Base-by-base conservation (phyloP, 2,113 vertebrate species). In the Apteryx owenii region DNA sequence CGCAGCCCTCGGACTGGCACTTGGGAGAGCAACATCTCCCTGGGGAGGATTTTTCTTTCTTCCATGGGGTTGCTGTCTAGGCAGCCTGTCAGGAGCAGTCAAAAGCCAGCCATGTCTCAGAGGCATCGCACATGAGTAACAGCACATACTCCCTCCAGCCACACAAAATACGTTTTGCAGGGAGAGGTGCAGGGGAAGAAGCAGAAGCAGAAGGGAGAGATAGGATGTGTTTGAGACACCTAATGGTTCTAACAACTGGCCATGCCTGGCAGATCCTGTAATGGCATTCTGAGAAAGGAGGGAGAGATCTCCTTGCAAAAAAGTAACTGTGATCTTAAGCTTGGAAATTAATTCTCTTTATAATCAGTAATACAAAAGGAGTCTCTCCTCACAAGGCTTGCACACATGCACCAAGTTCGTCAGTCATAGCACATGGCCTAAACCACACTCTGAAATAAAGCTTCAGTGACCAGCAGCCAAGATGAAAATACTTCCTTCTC, bases 11-110 rank as follows among this genome's bases (percentile, higher is more conserved):
- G 10, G n/a, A 14, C 48, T 5, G 17, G 7, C 60, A 12, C 2
- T 2, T 0, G 5, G 0, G 46, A 12, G 8, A 44, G 13, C 2
- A 62, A 28, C 1, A 0, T 36, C 48, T 40, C 86, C 62, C 36
- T 7, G 26, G 69, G 75, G 75, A 70, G 84, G 31, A 17, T 60
- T 5, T 8, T 10, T n/a, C 54, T 62, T 38, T n/a, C 42, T 80
- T 75, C 40, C 73, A 28, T 0, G 1, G 20, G 64, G 58, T 22
- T 25, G 1, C 0, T 5, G 69, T 53, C 36, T 28, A 28, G 3
- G 13, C 33, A 72, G 65, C 17, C 44, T 3, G 1, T 11, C 2
- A 29, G 48, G 21, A 38, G n/a, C 72, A 62, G 12, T 7, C 40
- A 21, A 25, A 80, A n/a, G 8, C 14, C 18, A n/a, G 26, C 22